Base-by-base conservation (phyloP, 92 coral and sea anemone genomes). In the Zoanthus solanderi region DNA sequence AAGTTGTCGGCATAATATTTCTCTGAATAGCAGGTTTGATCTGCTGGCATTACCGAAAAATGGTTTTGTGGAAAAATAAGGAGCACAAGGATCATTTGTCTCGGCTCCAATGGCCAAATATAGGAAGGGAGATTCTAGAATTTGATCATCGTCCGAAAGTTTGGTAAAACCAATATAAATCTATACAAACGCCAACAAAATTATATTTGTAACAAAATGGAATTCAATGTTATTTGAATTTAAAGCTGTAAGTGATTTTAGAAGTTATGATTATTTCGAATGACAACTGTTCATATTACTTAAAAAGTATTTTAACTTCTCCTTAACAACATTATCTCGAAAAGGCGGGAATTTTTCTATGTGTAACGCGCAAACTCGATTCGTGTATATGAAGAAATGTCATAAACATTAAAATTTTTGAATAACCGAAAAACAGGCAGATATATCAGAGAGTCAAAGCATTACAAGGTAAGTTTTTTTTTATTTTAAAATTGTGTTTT, bases 11-110 rank as follows among this genome's bases (percentile, higher is more conserved):
- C 98, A 76, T 78, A 93, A 86, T 96, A 96, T 83, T 93, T 94
- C 53, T 96, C 98, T 0, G 98, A 96, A 81, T 96, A 96, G 80
- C 90, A 79, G 78, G 94, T 94, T 81, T 95, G 95, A 29, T 92
- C 77, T 34, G 78, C 90, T 10, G 94, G 92, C 92, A 89, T 89
- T 15, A 48, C 68, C 7, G 46, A 9, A 7, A 23, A 68, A 7
- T 18, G 0, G 18, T 18, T 30, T 18, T 23, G 28, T 28, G 34
- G 0, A 18, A 42, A 9, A 9, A 37, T 37, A 37, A 0, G 42
- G 42, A 37, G 42, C 30, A 5, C 17, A 29, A 28, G 4, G 5
- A 9, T 65, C 6, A 5, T 67, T 1, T 69, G 2, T 9, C 31
- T 63, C 29, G 8, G 46, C 45, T 34, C 8, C 31, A 7, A 11